These are phyloP conservation scores for Alexandromys fortis DNA, from an alignment of 2,113 vertebrate genomes.

Conservation along the genomic window DNA sequence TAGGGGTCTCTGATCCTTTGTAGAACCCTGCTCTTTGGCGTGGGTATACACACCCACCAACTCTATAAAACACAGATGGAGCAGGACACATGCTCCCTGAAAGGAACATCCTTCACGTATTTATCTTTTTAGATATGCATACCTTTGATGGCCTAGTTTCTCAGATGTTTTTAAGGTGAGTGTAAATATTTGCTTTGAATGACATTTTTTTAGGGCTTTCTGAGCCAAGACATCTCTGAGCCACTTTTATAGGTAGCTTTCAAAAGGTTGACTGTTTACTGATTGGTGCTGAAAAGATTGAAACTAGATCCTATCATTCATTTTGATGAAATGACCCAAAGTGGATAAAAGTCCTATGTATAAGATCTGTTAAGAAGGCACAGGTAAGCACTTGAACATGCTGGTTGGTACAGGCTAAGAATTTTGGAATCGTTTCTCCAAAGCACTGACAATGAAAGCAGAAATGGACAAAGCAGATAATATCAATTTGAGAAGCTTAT, in stretches of 20 bases:
- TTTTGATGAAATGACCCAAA: not conserved
- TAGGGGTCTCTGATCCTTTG: not conserved
- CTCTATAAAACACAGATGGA: not conserved
- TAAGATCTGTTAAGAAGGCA: not conserved
- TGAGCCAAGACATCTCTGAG: not conserved
- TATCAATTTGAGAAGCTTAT: not conserved
- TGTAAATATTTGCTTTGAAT: not conserved
- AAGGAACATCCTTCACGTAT: not conserved
- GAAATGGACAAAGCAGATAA: not conserved
- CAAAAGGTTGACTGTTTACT: not conserved
- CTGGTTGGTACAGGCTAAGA: not conserved
- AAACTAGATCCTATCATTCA: not conserved
- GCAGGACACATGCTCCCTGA: not conserved
- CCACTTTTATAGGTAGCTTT: not conserved
- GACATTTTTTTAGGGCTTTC: not conserved
- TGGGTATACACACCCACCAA: not conserved
- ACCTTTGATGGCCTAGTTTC: not conserved
- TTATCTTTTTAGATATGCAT: not conserved
- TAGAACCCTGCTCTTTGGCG: not conserved
- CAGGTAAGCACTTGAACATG: not conserved
- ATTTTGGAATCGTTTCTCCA: not conserved
- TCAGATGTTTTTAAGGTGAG: not conserved
- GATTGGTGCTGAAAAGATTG: not conserved
- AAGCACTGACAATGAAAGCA: not conserved
- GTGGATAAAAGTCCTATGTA: not conserved